A percentile compares a stretch with the other conserved stretches of the same genome.
These are phyloP conservation scores for Lottia scabra DNA, from an alignment of 2,888 invertebrate genomes.

Conservation along the genomic window DNA sequence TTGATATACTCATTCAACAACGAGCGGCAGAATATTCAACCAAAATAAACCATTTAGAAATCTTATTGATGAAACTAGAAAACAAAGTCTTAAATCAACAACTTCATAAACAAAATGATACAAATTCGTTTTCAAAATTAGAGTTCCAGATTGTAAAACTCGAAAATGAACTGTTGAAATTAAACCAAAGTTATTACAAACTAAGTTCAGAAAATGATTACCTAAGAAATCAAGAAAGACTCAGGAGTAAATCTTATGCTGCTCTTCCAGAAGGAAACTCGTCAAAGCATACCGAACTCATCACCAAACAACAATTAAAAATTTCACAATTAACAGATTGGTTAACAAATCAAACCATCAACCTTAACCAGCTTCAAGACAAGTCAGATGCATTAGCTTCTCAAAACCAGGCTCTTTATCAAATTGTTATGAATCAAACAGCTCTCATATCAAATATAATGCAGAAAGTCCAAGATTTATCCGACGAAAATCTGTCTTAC, in stretches of 20 bases:
- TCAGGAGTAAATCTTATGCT: constrained; percentile 16
- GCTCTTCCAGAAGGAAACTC: constrained; percentile 28
- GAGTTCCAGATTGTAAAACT: constrained; percentile 59
- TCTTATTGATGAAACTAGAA: constrained; percentile 58
- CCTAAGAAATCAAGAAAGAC: constrained; percentile 39
- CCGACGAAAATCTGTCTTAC: constrained; percentile 43
- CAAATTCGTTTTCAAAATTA: constrained; percentile 43
- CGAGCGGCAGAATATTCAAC: constrained; percentile 38
- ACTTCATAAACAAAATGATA: constrained; percentile 50
- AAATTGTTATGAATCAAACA: constrained; percentile 56
- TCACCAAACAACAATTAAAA: constrained; percentile 47
- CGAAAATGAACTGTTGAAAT: constrained; percentile 57
- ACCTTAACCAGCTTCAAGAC: constrained; percentile 38
- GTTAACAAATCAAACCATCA: constrained; percentile 44
- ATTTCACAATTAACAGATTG: constrained; percentile 45
- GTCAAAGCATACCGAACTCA: constrained; percentile 37
- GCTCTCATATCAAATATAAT: constrained; percentile 50
- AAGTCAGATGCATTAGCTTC: constrained; percentile 47
- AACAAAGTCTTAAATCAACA: constrained; percentile 53
- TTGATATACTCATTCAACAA: constrained; percentile 30
- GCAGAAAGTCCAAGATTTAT: constrained; percentile 46
- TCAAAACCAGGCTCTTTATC: constrained; percentile 49
- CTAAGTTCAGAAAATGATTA: constrained; percentile 47
- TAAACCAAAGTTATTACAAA: constrained; percentile 50
- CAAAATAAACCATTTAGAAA: constrained; percentile 54